phyloP scores from a whole-genome alignment of 2,888 invertebrate species.

The Drosophila ochracea region DNA sequence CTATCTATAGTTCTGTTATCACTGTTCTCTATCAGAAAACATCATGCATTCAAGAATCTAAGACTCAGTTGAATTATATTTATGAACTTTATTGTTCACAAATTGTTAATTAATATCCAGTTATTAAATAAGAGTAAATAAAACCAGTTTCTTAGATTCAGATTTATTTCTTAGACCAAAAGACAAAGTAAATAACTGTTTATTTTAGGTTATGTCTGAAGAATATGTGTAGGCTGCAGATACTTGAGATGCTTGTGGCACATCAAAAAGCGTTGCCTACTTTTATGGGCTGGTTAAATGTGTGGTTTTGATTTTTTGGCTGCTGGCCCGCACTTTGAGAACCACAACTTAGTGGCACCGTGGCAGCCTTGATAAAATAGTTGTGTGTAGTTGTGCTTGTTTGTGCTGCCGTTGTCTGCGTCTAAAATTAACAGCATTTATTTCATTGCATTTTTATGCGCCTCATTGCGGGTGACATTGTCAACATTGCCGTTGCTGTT shows the following conservation, averaged over 20 bases:
- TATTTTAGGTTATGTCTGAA: not conserved
- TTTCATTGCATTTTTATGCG: conserved; percentile 74
- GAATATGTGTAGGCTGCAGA: not conserved
- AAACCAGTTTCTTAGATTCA: not conserved
- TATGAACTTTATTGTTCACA: not conserved
- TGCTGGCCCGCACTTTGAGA: conserved; percentile 38
- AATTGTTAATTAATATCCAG: not conserved
- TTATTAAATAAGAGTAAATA: not conserved
- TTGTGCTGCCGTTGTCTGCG: conserved; percentile 40
- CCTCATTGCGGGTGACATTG: conserved; percentile 48
- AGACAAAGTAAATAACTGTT: not conserved
- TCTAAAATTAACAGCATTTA: conserved; percentile 79
- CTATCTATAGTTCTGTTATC: not conserved
- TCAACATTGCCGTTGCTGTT: conserved; percentile 9
- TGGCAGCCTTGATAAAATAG: conserved; percentile 38
- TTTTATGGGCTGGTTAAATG: conserved; percentile 31
- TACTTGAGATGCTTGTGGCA: not conserved
- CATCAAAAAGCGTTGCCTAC: conserved; percentile 35
- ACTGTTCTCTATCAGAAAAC: not conserved
- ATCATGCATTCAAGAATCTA: not conserved
- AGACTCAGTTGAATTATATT: not conserved
- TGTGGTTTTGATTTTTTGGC: conserved; percentile 43
- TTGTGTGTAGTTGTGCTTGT: conserved; percentile 9
- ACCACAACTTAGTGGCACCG: conserved; percentile 25
- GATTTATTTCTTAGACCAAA: too few species aligned